A percentile compares a stretch with the other conserved stretches of the same genome.
phyloP scores from a whole-genome alignment of 2,797 vertebrate species.

The Leucoraja ocellata region DNA sequence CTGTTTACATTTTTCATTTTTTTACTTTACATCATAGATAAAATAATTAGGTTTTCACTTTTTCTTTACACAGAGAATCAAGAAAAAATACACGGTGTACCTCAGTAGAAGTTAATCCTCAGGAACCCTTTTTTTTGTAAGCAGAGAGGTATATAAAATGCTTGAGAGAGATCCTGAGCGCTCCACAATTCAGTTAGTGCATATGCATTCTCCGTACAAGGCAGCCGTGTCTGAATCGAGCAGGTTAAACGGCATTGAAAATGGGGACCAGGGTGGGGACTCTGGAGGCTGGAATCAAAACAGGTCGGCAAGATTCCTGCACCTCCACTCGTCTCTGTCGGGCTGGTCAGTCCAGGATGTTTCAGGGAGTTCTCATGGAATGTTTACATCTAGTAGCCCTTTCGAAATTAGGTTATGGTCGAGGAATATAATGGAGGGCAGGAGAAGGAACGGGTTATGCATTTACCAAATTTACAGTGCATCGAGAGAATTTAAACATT shows the following conservation, averaged over 20 bases:
- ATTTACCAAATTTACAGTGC: background rate
- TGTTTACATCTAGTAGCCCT: constrained; percentile 44
- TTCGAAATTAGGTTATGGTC: background rate
- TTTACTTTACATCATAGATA: constrained; percentile 70
- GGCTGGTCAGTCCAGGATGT: background rate
- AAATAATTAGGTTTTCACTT: constrained; percentile 53
- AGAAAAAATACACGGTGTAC: constrained; percentile 55
- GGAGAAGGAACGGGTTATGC: background rate
- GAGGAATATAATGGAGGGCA: background rate
- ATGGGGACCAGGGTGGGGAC: background rate
- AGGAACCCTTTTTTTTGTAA: constrained; percentile 49
- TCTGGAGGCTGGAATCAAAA: too few species aligned
- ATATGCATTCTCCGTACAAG: constrained; percentile 58
- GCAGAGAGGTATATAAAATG: constrained; percentile 61
- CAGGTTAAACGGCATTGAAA: background rate
- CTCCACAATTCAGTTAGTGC: constrained; percentile 61
- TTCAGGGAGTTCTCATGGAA: constrained; percentile 49
- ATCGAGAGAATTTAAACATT: background rate
- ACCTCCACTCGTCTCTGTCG: background rate
- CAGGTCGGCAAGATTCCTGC: background rate
- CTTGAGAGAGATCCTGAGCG: constrained; percentile 58
- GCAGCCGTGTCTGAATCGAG: constrained; percentile 41
- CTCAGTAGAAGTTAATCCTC: constrained; percentile 50
- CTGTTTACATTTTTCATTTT: constrained; percentile 53
- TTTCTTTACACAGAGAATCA: constrained; percentile 56